Evolutionary conservation across 2,797 vertebrate genomes (phyloP).

Genomic region (Etheostoma perlongum): DNA sequence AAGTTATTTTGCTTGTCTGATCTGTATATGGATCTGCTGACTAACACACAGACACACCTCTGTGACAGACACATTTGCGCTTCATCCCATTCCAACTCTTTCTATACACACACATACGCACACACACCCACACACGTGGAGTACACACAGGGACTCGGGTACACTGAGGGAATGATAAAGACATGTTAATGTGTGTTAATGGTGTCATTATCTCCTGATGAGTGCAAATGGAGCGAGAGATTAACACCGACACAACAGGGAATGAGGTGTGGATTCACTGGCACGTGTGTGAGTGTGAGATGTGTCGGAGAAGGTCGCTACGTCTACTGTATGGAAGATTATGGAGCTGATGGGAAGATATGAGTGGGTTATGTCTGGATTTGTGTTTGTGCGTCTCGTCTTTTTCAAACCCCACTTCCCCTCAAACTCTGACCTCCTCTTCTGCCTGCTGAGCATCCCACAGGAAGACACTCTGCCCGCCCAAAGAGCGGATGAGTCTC

Average conservation of each 20-base stretch:
- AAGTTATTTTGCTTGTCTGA: conserved; percentile 41
- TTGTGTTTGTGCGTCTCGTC: neutral
- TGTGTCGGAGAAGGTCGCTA: conserved; percentile 18
- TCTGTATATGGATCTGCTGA: conserved; percentile 62
- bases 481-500: conserved; percentile 20
- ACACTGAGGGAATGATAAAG: conserved; percentile 70
- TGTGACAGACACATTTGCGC: conserved; percentile 53
- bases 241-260: conserved; percentile 66
- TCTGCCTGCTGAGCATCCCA: conserved; percentile 52
- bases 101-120: conserved; percentile 1
- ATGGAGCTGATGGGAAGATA: neutral
- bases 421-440: conserved; percentile 55
- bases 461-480: conserved; percentile 55
- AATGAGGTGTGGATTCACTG: conserved; percentile 62
- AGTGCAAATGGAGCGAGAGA: conserved; percentile 80
- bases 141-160: conserved; percentile 45
- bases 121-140: neutral
- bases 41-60: conserved; percentile 31
- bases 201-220: conserved; percentile 77
- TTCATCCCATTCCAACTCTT: conserved; percentile 54
- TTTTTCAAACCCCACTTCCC: conserved; percentile 25
- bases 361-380: neutral
- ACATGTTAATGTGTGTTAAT: conserved; percentile 82
- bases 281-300: conserved; percentile 26
- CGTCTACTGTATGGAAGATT: conserved; percentile 17